Percentiles rank a stretch among this genome's conserved stretches.
Evolutionary conservation across 2,888 invertebrate genomes (phyloP).

Genomic region (Lucinisca nassula): DNA sequence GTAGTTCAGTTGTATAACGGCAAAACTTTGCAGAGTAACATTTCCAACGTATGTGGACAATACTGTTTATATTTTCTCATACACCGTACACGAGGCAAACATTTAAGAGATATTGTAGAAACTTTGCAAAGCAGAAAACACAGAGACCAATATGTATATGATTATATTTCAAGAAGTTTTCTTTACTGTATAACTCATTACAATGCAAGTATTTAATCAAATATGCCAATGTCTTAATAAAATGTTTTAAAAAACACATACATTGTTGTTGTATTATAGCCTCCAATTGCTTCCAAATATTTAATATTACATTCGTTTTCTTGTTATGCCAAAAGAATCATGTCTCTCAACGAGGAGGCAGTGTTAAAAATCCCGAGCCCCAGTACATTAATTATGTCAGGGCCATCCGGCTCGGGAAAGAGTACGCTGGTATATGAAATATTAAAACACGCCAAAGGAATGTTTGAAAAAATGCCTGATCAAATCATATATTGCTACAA

Average conservation of each 20-base stretch:
- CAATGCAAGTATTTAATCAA: too few species aligned
- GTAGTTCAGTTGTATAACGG: not conserved
- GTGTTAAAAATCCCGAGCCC: too few species aligned
- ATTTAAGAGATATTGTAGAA: not conserved
- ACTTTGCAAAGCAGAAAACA: not conserved
- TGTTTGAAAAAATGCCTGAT: conserved; percentile 9
- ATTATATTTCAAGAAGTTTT: not conserved
- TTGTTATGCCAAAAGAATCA: too few species aligned
- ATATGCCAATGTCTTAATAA: too few species aligned
- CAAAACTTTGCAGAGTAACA: conserved; percentile 31
- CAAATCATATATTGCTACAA: conserved; percentile 25
- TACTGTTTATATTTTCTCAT: conserved; percentile 46
- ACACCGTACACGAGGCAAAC: not conserved
- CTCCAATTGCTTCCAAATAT: too few species aligned
- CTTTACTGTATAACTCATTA: not conserved
- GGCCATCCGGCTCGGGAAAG: not conserved
- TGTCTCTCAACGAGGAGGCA: too few species aligned
- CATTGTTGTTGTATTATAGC: too few species aligned
- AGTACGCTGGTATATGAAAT: conserved; percentile 5
- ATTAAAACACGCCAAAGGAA: conserved; percentile 3
- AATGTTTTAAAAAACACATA: too few species aligned
- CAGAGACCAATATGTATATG: too few species aligned
- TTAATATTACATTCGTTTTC: too few species aligned
- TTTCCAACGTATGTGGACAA: conserved; percentile 33
- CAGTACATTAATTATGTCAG: too few species aligned